Evolutionary conservation across 2,888 invertebrate genomes (phyloP), one percentile per base, ranked within the genome.

Genomic region (Hirtodrosophila confusa): DNA sequence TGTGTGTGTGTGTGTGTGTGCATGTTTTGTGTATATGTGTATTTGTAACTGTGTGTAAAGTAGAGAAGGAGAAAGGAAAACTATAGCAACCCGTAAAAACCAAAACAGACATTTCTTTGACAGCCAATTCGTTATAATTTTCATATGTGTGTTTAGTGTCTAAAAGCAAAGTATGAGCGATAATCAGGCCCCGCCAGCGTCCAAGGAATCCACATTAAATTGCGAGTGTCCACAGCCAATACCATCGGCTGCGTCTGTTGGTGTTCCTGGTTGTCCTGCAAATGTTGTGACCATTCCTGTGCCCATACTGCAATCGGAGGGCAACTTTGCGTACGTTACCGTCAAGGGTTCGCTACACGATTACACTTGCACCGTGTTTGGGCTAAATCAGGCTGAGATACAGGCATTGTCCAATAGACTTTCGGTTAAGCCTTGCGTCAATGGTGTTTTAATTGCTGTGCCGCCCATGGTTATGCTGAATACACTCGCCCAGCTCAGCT

Each of bases 331-430:
- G 66, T 97, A 97, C 91, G 93, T 95, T 80, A 96, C 95, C 67
- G 94, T 96, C 47, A 96, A 96, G 92, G 96, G 95, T 36, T 96
- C 96, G 4, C 92, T 96, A 62, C 95, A 96, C 92, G 94, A 96
- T 70, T 91, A 92, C 71, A 95, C 96, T 88, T 94, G 95, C 90
- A 93, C 94, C 67, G 95, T 95, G 35, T 97, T 96, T 92, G 97
- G 96, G 57, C 91, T 96, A 75, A 94, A 94, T 85, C 91, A 93
- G 51, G 94, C 94, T 67, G 97, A 96, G 92, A 91, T 93, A 45
- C 93, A 93, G 86, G 96, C 96, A 2, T 90, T 97, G 44, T 92
- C 93, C 31, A 94, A 95, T 90, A 94, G 95, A 85, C 96, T 94
- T 89, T 93, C 94, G 55, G 93, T 93, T 62, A 91, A 92, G 56